These are phyloP conservation scores for Dastarcus helophoroides DNA, from an alignment of 2,888 invertebrate species.

Conservation along the genomic window DNA sequence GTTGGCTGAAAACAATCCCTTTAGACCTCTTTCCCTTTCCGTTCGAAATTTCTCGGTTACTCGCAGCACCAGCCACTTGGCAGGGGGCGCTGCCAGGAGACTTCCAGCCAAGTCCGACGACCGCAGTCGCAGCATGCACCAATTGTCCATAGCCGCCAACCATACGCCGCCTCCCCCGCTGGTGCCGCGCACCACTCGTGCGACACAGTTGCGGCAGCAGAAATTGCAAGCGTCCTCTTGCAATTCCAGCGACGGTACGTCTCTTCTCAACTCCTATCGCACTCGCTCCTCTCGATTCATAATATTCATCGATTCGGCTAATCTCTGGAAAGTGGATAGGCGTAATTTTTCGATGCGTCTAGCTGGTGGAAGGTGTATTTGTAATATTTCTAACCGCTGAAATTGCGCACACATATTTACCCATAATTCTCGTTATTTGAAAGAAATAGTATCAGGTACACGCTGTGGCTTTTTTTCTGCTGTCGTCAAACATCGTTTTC, in stretches of 20 bases:
- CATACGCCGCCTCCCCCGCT: too few species aligned
- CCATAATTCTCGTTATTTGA: too few species aligned
- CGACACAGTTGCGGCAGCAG: slow-evolving; percentile 35
- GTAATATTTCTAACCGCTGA: too few species aligned
- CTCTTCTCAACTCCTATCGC: slow-evolving; percentile 1
- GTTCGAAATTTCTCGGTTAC: slow-evolving; percentile 41
- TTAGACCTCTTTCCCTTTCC: slow-evolving; percentile 28
- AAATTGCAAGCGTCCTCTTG: slow-evolving; percentile 29
- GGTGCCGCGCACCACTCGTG: slow-evolving; percentile 34
- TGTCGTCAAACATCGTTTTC: too few species aligned
- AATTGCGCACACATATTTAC: too few species aligned
- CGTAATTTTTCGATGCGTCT: too few species aligned
- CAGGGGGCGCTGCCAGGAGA: slow-evolving; percentile 37
- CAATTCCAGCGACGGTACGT: slow-evolving; percentile 35
- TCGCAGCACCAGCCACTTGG: slow-evolving; percentile 63
- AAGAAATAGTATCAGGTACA: too few species aligned
- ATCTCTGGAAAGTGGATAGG: too few species aligned
- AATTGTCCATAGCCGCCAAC: slow-evolving; percentile 30
- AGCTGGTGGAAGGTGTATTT: too few species aligned
- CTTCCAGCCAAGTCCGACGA: slow-evolving; percentile 34
- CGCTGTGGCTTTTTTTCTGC: too few species aligned
- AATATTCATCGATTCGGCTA: too few species aligned
- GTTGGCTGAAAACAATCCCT: slow-evolving; percentile 29
- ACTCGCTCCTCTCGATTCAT: too few species aligned
- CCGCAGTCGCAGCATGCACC: slow-evolving; percentile 37